Evolutionary conservation across 2,888 invertebrate genomes (phyloP), one percentile per base, ranked within the genome.

Genomic region (Andrena bicolor): DNA sequence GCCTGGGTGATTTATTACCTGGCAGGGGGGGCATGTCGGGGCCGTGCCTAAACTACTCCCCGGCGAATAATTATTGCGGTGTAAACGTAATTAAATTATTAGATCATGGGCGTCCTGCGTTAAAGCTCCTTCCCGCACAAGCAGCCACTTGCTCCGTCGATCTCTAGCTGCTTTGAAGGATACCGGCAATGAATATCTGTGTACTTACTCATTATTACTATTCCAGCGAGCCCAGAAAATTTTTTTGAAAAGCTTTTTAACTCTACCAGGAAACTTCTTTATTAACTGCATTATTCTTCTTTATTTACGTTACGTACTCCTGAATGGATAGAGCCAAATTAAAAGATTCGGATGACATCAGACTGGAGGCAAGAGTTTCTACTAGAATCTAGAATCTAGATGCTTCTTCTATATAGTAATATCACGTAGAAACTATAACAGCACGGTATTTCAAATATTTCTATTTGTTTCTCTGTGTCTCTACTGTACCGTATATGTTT

Each of bases 1-100:
- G 26, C 53, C 10, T 6, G 5, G 53, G 2, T 68, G 66, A 79
- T 79, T 79, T 79, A 76, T 79, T 71, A 49, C 64, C 16, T 6
- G 28, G 26, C 6, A 4, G 2, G 72, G 2, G 72, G 49, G 48
- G 23, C 53, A 64, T 32, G 53, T 49, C 61, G 48, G 48, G 2
- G 30, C n/a, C 41, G 41, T 13, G 28, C 10, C 49, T 49, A 30
- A 53, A 76, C 56, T 79, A 76, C 63, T 76, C 76, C 20, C 49
- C 68, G 48, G 10, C 53, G 30, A 56, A 35, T 60, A 75, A 78
- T 75, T 68, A 78, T 78, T 69, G 41, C 20, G 23, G 35, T 5
- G 41, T 68, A 32, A 68, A 51, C 23, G 61, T 63, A 75, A 78
- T 78, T 56, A 32, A 78, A 68, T 69, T 61, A 20, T 26, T 26